phyloP scores from a whole-genome alignment of 2,113 vertebrate species.

The Alosa alosa region DNA sequence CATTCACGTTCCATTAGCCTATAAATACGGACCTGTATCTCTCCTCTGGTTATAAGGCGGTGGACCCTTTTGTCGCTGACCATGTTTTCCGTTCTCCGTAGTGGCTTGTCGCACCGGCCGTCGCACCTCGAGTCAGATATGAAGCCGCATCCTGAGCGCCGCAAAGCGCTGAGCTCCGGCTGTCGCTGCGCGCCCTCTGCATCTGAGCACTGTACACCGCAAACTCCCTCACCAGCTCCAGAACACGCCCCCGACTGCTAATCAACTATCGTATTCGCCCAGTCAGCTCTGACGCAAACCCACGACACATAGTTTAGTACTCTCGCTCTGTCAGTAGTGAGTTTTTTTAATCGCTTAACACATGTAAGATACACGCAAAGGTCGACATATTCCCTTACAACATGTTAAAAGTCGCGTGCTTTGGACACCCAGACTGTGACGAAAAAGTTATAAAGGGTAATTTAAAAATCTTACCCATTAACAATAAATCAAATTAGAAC shows the following conservation, averaged over 20 bases:
- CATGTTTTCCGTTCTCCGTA: slow-evolving; percentile 64
- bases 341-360: background rate
- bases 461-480: background rate
- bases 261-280: slow-evolving; percentile 28
- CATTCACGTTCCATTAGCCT: background rate
- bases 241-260: slow-evolving; percentile 39
- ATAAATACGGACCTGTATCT: slow-evolving; percentile 68
- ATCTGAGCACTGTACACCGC: slow-evolving; percentile 29
- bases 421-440: background rate
- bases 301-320: background rate
- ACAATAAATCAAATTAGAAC: background rate
- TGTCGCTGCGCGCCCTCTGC: slow-evolving; percentile 30
- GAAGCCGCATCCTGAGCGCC: slow-evolving; percentile 42
- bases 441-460: background rate
- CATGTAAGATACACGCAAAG: background rate
- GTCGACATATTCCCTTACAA: background rate
- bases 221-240: slow-evolving; percentile 25
- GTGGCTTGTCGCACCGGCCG: slow-evolving; percentile 34
- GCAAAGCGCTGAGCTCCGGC: slow-evolving; percentile 30
- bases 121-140: slow-evolving; percentile 11
- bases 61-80: slow-evolving; percentile 54
- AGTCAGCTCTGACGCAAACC: slow-evolving; percentile 10
- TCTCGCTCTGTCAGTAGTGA: background rate
- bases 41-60: slow-evolving; percentile 60
- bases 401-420: background rate